Percentiles rank a stretch among this genome's conserved stretches.
phyloP scores from a whole-genome alignment of 2,113 vertebrate genomes.

The Dolichotis patagonum region DNA sequence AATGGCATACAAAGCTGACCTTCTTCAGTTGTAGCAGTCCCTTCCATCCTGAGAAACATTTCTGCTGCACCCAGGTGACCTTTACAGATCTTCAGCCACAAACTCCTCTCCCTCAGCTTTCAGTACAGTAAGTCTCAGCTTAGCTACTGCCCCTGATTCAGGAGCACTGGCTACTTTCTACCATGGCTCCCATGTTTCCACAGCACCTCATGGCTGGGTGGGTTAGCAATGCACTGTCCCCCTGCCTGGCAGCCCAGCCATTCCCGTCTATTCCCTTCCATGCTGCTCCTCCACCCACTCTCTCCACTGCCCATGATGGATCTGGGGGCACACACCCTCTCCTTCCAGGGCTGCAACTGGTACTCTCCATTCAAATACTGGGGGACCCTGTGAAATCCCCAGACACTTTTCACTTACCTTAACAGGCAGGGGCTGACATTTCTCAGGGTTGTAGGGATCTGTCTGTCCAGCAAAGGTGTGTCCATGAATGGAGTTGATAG shows the following conservation, averaged over 20 bases:
- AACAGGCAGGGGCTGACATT: slow-evolving; percentile 81
- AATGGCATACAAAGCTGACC: neutral
- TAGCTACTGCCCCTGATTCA: neutral
- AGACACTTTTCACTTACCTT: slow-evolving; percentile 88
- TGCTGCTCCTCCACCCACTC: neutral
- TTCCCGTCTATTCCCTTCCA: neutral
- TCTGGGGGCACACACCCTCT: neutral
- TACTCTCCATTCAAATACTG: neutral
- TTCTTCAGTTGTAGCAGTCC: neutral
- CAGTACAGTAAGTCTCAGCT: neutral
- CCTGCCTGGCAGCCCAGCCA: neutral
- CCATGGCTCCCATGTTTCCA: neutral
- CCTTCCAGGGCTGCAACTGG: neutral
- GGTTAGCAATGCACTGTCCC: neutral
- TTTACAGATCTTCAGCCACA: neutral
- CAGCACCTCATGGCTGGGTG: fast-evolving
- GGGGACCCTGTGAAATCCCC: neutral
- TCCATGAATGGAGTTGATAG: slow-evolving; percentile 84
- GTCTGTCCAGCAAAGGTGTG: slow-evolving; percentile 85
- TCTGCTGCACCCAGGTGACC: neutral
- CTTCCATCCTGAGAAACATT: neutral
- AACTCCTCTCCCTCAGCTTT: neutral
- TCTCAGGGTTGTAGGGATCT: slow-evolving; percentile 87
- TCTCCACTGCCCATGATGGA: neutral
- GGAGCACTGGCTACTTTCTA: neutral